phyloP scores from a whole-genome alignment of 1,140 invertebrate genomes.

The Euwallacea fornicatus region DNA sequence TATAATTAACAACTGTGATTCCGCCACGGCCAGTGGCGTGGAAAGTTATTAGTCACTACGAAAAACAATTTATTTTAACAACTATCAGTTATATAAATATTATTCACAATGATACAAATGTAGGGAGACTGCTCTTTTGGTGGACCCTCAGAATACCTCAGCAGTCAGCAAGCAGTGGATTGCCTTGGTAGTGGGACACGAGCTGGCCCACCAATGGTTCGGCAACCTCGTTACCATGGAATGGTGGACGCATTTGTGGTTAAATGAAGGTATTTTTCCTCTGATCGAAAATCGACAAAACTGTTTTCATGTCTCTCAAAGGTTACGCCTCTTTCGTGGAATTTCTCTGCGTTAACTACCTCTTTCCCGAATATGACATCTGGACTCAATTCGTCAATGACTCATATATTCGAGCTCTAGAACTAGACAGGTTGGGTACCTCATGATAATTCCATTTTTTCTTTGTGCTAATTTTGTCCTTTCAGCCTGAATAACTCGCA shows the following conservation, averaged over 20 bases:
- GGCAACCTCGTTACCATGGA: conserved; percentile 92
- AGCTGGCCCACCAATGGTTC: conserved; percentile 90
- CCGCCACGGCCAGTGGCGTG: background rate
- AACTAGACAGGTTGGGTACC: conserved; percentile 57
- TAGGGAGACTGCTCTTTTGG: conserved; percentile 79
- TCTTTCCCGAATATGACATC: conserved; percentile 91
- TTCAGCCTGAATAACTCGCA: conserved; percentile 82
- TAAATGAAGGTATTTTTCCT: conserved; percentile 72
- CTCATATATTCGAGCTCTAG: conserved; percentile 77
- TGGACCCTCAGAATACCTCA: conserved; percentile 83
- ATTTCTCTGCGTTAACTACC: conserved; percentile 81
- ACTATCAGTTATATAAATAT: no score
- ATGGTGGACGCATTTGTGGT: conserved; percentile 82
- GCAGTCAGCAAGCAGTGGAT: conserved; percentile 83
- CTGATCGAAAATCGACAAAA: background rate
- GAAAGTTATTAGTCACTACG: background rate
- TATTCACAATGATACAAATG: conserved; percentile 43
- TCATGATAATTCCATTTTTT: background rate
- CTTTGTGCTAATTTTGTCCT: background rate
- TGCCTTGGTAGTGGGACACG: conserved; percentile 84
- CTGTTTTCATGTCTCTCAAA: background rate
- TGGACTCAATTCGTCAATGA: conserved; percentile 92
- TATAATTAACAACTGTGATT: background rate
- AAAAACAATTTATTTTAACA: conserved; percentile 1
- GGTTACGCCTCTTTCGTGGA: conserved; percentile 88